These are phyloP conservation scores for Tachyglossus aculeatus DNA, from an alignment of 2,797 vertebrate genomes.

Conservation along the genomic window DNA sequence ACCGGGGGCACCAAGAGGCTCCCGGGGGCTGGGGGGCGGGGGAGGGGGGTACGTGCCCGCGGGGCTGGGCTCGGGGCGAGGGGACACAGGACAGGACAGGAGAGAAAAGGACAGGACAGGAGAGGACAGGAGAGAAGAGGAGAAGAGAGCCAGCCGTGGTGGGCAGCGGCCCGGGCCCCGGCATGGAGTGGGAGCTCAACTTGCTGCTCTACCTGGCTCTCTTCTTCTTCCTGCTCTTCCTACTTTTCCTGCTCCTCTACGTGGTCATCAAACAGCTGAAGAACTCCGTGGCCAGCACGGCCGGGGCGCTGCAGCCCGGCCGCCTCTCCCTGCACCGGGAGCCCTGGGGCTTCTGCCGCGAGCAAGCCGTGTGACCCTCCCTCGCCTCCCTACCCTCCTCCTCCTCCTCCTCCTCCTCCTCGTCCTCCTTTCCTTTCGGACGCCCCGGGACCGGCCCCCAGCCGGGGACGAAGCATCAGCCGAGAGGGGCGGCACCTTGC, in stretches of 20 bases:
- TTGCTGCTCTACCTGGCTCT: slow-evolving; percentile 86
- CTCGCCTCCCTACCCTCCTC: too few relatives aligned
- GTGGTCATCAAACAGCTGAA: slow-evolving; percentile 88
- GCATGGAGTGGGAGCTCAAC: slow-evolving; percentile 88
- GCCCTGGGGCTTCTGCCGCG: slow-evolving; percentile 73
- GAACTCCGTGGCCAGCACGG: slow-evolving; percentile 80
- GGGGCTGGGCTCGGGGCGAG: too few relatives aligned
- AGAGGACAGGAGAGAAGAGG: too few relatives aligned
- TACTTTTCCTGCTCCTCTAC: slow-evolving; percentile 85
- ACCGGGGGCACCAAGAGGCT: background rate
- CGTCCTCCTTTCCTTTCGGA: too few relatives aligned
- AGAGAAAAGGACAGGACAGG: too few relatives aligned
- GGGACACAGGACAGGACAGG: too few relatives aligned
- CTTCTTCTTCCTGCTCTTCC: slow-evolving; percentile 78
- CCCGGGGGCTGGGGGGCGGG: background rate
- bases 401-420: too few relatives aligned
- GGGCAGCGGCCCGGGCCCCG: too few relatives aligned
- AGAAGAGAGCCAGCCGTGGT: too few relatives aligned
- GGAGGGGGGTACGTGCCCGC: background rate
- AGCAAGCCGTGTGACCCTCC: slow-evolving; percentile 69
- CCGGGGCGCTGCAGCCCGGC: slow-evolving; percentile 69
- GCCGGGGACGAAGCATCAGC: background rate
- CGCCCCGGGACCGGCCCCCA: background rate
- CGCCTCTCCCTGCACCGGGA: slow-evolving; percentile 78
- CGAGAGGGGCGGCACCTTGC: background rate